Percentiles rank a stretch among this genome's conserved stretches.
phyloP scores from a whole-genome alignment of 2,113 vertebrate genomes.

The Platanista minor region DNA sequence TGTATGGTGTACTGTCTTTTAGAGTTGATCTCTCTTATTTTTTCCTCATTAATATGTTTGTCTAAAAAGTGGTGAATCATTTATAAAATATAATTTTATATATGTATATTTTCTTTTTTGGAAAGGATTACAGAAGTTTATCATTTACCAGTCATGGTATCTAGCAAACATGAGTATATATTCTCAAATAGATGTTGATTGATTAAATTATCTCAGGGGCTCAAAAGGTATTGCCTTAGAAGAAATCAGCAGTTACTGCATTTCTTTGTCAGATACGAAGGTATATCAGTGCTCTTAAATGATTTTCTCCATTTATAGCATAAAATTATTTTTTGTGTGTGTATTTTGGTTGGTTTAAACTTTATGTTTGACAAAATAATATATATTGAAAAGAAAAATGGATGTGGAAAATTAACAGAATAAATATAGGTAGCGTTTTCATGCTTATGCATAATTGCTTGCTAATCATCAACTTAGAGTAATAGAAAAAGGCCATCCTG shows the following conservation, averaged over 20 bases:
- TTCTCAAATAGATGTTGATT: neutral
- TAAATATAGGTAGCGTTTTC: neutral
- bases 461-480: neutral
- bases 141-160: neutral
- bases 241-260: neutral
- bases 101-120: neutral
- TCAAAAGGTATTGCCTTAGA: neutral
- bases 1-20: neutral
- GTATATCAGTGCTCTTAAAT: neutral
- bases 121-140: neutral
- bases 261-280: neutral
- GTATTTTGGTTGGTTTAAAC: neutral
- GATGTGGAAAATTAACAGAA: neutral
- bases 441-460: neutral
- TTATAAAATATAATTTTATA: neutral
- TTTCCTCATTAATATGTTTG: neutral
- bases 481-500: constrained; percentile 9
- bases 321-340: neutral
- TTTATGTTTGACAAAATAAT: neutral
- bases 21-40: neutral
- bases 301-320: neutral
- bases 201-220: neutral
- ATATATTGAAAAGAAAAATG: neutral
- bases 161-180: neutral
- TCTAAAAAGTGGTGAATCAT: neutral